A percentile compares a stretch with the other conserved stretches of the same genome.
These are phyloP conservation scores for Latrodectus geometricus DNA, from an alignment of 1,140 invertebrate species.

Conservation along the genomic window DNA sequence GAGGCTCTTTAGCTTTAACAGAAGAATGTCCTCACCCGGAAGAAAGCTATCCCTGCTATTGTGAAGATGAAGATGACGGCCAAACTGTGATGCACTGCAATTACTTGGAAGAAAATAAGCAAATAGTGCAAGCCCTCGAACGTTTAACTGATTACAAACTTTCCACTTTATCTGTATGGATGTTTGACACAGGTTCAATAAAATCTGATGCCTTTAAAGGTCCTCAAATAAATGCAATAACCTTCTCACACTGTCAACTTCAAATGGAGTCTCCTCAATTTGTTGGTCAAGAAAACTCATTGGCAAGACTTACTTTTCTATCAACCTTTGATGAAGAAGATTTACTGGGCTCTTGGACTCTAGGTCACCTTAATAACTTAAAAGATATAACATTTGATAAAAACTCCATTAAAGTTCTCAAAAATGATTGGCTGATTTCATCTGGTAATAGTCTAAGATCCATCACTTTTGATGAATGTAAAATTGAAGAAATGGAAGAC, in stretches of 20 bases:
- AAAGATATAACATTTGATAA: constrained; percentile 41
- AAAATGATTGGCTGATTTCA: constrained; percentile 43
- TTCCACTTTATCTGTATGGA: constrained; percentile 30
- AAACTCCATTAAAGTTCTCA: constrained; percentile 28
- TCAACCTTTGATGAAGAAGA: constrained; percentile 38
- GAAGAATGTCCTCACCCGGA: constrained; percentile 42
- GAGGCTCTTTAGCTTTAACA: not conserved
- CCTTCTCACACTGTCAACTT: constrained; percentile 23
- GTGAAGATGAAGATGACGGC: constrained; percentile 39
- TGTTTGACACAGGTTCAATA: constrained; percentile 5
- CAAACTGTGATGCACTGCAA: constrained; percentile 39
- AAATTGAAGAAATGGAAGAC: constrained; percentile 36
- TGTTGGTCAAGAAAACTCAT: constrained; percentile 21
- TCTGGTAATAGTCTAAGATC: constrained; percentile 27
- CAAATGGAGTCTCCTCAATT: constrained; percentile 35
- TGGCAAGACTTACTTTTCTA: constrained; percentile 37
- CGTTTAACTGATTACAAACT: constrained; percentile 12
- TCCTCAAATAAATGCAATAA: constrained; percentile 19
- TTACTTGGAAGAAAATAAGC: constrained; percentile 16
- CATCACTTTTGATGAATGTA: constrained; percentile 40
- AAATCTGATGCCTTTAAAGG: constrained; percentile 45
- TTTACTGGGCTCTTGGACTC: not conserved
- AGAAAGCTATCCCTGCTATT: constrained; percentile 50
- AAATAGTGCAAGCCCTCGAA: constrained; percentile 6
- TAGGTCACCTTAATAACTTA: constrained; percentile 21